Percentiles rank a stretch among this genome's conserved stretches.
These are phyloP conservation scores for Bagarius yarrelli DNA, from an alignment of 2,113 vertebrate species.

Conservation along the genomic window DNA sequence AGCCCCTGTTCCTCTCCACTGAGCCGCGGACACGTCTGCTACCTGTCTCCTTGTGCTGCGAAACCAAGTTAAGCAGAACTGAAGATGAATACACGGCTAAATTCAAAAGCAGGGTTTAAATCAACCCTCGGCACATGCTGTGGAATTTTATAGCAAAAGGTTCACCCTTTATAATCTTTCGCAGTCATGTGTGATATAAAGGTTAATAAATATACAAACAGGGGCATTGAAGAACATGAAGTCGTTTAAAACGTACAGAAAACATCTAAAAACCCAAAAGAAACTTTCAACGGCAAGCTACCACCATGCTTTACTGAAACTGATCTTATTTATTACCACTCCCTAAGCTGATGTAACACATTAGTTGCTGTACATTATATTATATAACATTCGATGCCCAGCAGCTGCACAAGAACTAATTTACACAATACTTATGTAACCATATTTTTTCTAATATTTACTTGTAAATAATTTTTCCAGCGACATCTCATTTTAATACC, in stretches of 20 bases:
- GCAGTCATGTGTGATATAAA: background rate
- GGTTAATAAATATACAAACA: background rate
- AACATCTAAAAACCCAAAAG: background rate
- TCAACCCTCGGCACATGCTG: background rate
- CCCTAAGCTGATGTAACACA: background rate
- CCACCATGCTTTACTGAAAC: background rate
- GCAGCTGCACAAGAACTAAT: background rate
- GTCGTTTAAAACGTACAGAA: background rate
- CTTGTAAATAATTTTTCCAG: background rate
- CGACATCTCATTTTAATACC: background rate
- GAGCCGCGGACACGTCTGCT: constrained; percentile 26
- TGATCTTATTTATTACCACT: too few species aligned
- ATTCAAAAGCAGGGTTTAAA: background rate
- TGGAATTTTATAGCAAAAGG: background rate
- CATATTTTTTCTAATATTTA: background rate
- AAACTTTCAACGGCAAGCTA: background rate
- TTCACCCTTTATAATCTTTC: background rate
- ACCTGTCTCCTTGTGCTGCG: constrained; percentile 27
- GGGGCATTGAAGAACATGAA: background rate
- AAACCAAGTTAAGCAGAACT: constrained; percentile 35
- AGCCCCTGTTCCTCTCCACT: constrained; percentile 30
- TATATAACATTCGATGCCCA: background rate
- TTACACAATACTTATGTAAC: background rate
- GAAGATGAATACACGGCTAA: background rate
- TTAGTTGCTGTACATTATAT: background rate